Evolutionary conservation across 2,113 vertebrate species (phyloP).

Genomic region (Phalacrocorax brasilianus): DNA sequence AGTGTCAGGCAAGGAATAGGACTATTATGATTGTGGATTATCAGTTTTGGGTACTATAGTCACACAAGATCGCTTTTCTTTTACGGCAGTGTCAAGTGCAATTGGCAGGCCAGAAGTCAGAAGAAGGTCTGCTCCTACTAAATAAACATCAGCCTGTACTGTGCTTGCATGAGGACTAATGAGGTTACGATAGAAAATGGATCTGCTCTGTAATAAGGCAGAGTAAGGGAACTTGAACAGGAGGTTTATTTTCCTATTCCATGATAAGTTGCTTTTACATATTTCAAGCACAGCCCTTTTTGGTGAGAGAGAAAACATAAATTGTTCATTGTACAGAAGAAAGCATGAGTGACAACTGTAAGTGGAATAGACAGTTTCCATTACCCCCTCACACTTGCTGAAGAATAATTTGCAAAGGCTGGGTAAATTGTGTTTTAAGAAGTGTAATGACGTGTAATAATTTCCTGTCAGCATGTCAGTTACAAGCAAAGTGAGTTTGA

Average conservation of each 20-base stretch:
- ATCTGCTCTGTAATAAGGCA: background rate
- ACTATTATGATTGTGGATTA: conserved; percentile 32
- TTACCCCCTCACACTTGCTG: conserved; percentile 76
- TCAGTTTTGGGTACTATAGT: conserved; percentile 37
- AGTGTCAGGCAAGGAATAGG: background rate
- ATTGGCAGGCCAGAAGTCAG: conserved; percentile 46
- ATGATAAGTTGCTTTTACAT: conserved; percentile 7
- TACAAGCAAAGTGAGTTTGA: conserved; percentile 66
- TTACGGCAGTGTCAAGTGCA: conserved; percentile 30
- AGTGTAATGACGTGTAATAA: conserved; percentile 86
- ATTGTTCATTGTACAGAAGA: conserved; percentile 59
- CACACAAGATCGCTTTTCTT: conserved; percentile 18
- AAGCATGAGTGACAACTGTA: conserved; percentile 65
- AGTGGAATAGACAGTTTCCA: conserved; percentile 85
- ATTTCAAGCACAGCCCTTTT: background rate
- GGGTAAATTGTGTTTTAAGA: conserved; percentile 87
- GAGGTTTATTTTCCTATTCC: background rate
- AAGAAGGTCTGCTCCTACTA: conserved; percentile 12
- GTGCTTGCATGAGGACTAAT: background rate
- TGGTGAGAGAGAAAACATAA: conserved; percentile 41
- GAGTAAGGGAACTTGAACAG: background rate
- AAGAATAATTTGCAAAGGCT: conserved; percentile 83
- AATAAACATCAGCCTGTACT: conserved; percentile 34
- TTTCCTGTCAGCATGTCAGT: conserved; percentile 81
- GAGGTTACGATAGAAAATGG: conserved; percentile 6